phyloP scores from a whole-genome alignment of 2,888 invertebrate genomes.

The Athalia rosae region DNA sequence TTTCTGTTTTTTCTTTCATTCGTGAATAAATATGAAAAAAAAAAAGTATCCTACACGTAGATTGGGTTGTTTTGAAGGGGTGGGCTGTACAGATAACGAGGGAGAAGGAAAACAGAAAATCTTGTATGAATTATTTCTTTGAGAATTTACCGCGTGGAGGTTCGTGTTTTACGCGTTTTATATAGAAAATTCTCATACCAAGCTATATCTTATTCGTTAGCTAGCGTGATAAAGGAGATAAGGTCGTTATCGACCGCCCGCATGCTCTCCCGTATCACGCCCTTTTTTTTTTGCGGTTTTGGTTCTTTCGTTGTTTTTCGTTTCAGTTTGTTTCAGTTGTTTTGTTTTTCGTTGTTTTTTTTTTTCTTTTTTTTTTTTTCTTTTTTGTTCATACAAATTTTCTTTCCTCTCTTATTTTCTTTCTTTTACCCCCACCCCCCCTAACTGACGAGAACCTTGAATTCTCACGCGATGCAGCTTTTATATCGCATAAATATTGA shows the following conservation, averaged over 20 bases:
- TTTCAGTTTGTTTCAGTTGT: background rate
- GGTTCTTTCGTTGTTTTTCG: background rate
- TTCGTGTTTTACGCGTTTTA: slow-evolving; percentile 5
- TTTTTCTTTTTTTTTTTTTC: background rate
- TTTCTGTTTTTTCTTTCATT: no score
- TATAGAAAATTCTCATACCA: slow-evolving; percentile 14
- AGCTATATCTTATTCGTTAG: background rate
- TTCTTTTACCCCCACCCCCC: background rate
- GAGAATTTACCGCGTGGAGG: background rate
- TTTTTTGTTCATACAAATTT: background rate
- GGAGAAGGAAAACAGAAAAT: background rate
- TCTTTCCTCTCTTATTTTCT: background rate
- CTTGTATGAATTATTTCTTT: background rate
- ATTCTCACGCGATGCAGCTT: slow-evolving; percentile 34
- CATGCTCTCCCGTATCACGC: background rate
- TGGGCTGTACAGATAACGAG: background rate
- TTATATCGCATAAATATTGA: background rate
- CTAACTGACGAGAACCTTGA: slow-evolving; percentile 22
- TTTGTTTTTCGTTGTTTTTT: background rate
- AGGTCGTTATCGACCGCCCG: slow-evolving; percentile 33
- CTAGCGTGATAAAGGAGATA: slow-evolving; percentile 23
- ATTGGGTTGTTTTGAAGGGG: background rate
- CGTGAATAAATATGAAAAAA: no score
- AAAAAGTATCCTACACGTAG: no score
- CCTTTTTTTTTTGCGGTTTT: background rate